Evolutionary conservation across 2,113 vertebrate species (phyloP).

Genomic region (Brachypteracias leptosomus): DNA sequence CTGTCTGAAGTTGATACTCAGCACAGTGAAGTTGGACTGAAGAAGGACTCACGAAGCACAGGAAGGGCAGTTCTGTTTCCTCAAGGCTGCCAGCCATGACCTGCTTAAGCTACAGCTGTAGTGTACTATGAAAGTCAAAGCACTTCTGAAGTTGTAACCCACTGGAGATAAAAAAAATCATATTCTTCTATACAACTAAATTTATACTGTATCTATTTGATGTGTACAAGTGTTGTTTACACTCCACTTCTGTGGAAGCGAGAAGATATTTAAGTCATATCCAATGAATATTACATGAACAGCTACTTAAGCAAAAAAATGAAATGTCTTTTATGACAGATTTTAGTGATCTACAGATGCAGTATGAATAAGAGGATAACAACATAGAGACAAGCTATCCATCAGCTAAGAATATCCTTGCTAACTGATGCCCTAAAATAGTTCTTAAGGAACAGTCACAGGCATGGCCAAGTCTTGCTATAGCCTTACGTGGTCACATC

Average conservation of each 20-base stretch:
- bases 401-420: conserved; percentile 24
- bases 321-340: background rate
- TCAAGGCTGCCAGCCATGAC: background rate
- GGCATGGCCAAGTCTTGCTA: background rate
- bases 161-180: background rate
- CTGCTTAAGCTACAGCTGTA: background rate
- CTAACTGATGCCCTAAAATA: conserved; percentile 9
- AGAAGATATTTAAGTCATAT: conserved; percentile 1
- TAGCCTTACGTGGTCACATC: background rate
- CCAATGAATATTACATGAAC: conserved; percentile 38
- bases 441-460: background rate
- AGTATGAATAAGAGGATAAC: conserved; percentile 1
- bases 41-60: background rate
- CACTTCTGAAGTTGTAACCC: background rate
- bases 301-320: background rate
- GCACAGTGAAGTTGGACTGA: background rate
- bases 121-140: background rate
- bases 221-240: conserved; percentile 19
- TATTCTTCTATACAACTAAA: background rate
- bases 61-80: background rate
- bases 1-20: background rate
- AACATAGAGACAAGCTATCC: background rate
- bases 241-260: background rate
- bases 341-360: conserved; percentile 1
- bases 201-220: background rate